phyloP scores from a whole-genome alignment of 2,113 vertebrate genomes.

The Tachycineta bicolor region DNA sequence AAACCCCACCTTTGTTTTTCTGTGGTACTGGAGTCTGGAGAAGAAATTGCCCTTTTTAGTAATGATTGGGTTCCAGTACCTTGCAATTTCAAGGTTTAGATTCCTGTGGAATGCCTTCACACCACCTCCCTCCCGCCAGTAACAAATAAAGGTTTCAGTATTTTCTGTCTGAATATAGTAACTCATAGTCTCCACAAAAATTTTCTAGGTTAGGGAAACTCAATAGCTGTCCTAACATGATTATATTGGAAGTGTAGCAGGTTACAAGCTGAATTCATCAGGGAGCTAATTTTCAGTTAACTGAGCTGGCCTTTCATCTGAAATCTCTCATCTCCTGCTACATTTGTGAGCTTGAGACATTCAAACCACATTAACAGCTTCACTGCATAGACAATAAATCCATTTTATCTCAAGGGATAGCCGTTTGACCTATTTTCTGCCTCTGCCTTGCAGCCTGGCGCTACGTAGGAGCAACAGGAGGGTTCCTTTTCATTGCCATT shows the following conservation, averaged over 20 bases:
- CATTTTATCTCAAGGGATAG: neutral
- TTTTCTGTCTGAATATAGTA: constrained; percentile 1
- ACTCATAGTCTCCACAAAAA: neutral
- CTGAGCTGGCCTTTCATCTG: neutral
- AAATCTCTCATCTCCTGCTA: neutral
- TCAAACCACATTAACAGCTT: neutral
- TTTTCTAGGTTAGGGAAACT: neutral
- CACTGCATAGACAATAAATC: neutral
- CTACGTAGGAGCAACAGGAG: constrained; percentile 86
- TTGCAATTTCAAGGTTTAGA: constrained; percentile 17
- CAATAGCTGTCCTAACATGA: neutral
- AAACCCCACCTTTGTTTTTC: constrained; percentile 28
- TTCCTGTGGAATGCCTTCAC: neutral
- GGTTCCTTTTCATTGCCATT: constrained; percentile 88
- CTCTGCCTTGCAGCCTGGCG: constrained; percentile 87
- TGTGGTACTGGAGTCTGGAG: neutral
- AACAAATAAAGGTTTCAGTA: constrained; percentile 9
- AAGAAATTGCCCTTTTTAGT: neutral
- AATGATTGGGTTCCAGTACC: neutral
- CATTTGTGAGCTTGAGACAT: neutral
- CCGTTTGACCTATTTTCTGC: neutral
- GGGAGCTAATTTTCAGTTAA: neutral
- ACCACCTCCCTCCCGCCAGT: neutral
- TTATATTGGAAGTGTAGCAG: neutral
- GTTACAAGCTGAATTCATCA: neutral